phyloP scores from a whole-genome alignment of 2,888 invertebrate genomes.

The Lithophane leautieri region DNA sequence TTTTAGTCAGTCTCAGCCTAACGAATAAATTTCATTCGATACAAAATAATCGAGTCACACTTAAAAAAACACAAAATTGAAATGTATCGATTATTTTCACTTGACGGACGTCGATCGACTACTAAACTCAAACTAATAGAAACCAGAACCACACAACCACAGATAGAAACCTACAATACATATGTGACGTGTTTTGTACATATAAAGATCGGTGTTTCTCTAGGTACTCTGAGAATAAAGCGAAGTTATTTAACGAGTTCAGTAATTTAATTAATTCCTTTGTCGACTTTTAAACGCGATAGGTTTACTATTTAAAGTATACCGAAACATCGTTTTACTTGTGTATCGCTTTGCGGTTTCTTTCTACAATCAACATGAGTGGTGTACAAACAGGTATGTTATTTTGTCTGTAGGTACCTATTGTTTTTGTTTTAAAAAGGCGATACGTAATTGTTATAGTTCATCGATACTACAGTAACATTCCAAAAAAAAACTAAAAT shows the following conservation, averaged over 20 bases:
- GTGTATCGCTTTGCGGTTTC: conserved; percentile 42
- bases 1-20: neutral
- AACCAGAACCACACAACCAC: no score
- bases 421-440: conserved; percentile 47
- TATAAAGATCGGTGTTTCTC: conserved; percentile 27
- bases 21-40: neutral
- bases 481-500: neutral
- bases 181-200: conserved; percentile 64
- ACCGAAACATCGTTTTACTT: conserved; percentile 30
- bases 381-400: conserved; percentile 84
- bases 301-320: conserved; percentile 37
- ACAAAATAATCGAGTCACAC: neutral
- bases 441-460: conserved; percentile 6
- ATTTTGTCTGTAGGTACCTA: conserved; percentile 28
- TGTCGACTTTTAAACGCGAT: conserved; percentile 23
- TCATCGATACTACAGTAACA: neutral
- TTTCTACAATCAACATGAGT: conserved; percentile 77
- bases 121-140: no score
- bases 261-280: conserved; percentile 58
- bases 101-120: neutral
- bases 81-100: conserved; percentile 14
- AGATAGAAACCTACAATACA: neutral
- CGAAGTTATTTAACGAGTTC: conserved; percentile 45
- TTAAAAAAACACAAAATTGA: no score
- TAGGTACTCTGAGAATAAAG: conserved; percentile 29